A percentile compares a stretch with the other conserved stretches of the same genome.
Evolutionary conservation across 1,140 invertebrate species (phyloP).

Genomic region (Pseudomyrmex gracilis): DNA sequence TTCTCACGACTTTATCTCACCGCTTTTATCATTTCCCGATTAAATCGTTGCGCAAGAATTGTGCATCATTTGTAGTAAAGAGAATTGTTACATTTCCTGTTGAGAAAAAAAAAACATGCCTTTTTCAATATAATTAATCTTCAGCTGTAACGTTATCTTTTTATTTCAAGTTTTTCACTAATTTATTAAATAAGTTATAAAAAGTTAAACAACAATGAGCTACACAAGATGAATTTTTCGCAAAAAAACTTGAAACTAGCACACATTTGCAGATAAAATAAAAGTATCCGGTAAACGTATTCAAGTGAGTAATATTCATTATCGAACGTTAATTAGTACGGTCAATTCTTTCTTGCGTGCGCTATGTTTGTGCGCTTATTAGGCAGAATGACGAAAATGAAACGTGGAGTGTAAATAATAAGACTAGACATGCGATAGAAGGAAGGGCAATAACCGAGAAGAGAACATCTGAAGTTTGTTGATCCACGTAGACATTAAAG

Average conservation of each 20-base stretch:
- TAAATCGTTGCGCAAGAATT: no score
- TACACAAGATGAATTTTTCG: no score
- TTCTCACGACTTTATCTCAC: conserved; percentile 6
- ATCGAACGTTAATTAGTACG: conserved; percentile 71
- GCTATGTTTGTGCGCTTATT: conserved; percentile 54
- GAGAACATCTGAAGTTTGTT: conserved; percentile 55
- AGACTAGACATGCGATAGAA: conserved; percentile 72
- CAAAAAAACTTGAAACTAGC: no score
- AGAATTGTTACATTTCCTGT: no score
- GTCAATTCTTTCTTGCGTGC: conserved; percentile 28
- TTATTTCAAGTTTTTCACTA: not conserved
- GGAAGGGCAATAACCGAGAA: conserved; percentile 76
- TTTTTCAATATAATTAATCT: not conserved
- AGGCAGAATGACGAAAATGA: conserved; percentile 67
- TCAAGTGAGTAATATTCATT: conserved; percentile 70
- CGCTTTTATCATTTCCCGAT: not conserved
- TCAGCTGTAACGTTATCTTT: not conserved
- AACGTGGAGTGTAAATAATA: conserved; percentile 70
- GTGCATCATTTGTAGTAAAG: no score
- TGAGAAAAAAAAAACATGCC: no score
- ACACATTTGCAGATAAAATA: no score
- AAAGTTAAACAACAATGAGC: no score
- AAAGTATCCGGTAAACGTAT: no score
- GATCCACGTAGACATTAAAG: conserved; percentile 10
- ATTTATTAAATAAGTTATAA: not conserved